Conservation (phyloP, 1,140 invertebrate genomes). For the Linepithema humile region DNA sequence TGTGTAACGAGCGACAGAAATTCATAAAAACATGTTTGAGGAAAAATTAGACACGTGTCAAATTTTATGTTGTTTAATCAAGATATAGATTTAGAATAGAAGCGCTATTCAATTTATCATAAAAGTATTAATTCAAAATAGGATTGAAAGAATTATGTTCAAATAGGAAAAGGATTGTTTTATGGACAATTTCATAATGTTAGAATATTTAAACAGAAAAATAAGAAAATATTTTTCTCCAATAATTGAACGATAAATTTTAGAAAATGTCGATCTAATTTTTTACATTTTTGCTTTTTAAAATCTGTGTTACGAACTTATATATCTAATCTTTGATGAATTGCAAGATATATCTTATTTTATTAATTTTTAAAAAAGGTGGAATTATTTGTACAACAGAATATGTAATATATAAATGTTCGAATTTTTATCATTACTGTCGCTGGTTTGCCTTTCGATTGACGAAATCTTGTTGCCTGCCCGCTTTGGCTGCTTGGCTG, state of each 20-base stretch:
- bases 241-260: background rate
- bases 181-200: background rate
- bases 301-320: background rate
- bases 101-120: background rate
- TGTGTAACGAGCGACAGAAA: background rate
- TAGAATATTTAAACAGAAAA: background rate
- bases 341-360: background rate
- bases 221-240: background rate
- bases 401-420: background rate
- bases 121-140: background rate
- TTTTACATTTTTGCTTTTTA: background rate
- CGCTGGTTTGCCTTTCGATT: slow-evolving; percentile 23
- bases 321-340: background rate
- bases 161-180: background rate
- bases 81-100: background rate
- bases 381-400: background rate
- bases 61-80: background rate
- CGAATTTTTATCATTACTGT: background rate
- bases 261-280: background rate
- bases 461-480: slow-evolving; percentile 32
- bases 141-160: background rate
- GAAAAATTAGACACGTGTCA: background rate
- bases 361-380: no score
- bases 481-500: slow-evolving; percentile 67
- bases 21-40: background rate